phyloP scores from a whole-genome alignment of 2,888 invertebrate species.

The Pristionchus exspectatus region DNA sequence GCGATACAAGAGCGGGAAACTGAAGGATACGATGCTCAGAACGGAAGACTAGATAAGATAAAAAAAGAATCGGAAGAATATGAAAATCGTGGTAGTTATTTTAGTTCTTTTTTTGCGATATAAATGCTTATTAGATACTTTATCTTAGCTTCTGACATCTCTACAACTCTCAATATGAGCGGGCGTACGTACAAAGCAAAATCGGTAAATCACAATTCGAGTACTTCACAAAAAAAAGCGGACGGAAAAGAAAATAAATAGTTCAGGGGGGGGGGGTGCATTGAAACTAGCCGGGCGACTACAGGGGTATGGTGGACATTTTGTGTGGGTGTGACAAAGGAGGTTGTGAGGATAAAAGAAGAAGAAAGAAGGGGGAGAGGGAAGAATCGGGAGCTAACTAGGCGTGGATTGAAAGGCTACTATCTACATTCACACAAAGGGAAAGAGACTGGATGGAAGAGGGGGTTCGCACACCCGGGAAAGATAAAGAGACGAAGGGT shows the following conservation, averaged over 20 bases:
- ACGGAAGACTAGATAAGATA: too few species aligned
- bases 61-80: background rate
- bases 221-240: conserved; percentile 28
- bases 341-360: background rate
- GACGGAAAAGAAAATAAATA: background rate
- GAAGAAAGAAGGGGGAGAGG: background rate
- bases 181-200: background rate
- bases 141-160: conserved; percentile 44
- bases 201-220: background rate
- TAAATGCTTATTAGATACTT: background rate
- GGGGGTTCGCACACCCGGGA: conserved; percentile 13
- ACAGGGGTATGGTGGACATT: background rate
- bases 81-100: too few species aligned
- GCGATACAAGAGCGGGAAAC: too few species aligned
- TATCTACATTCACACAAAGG: conserved; percentile 32
- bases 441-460: background rate
- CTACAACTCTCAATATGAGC: conserved; percentile 39
- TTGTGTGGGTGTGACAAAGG: background rate
- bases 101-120: too few species aligned
- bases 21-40: too few species aligned
- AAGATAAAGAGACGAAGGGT: background rate
- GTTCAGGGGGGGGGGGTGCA: background rate
- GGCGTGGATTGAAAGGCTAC: conserved; percentile 8
- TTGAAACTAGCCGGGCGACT: conserved; percentile 17
- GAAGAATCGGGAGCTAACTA: conserved; percentile 47